A percentile compares a stretch with the other conserved stretches of the same genome.
These are phyloP conservation scores for Anguilla japonica DNA, from an alignment of 2,113 vertebrate species.

Conservation along the genomic window DNA sequence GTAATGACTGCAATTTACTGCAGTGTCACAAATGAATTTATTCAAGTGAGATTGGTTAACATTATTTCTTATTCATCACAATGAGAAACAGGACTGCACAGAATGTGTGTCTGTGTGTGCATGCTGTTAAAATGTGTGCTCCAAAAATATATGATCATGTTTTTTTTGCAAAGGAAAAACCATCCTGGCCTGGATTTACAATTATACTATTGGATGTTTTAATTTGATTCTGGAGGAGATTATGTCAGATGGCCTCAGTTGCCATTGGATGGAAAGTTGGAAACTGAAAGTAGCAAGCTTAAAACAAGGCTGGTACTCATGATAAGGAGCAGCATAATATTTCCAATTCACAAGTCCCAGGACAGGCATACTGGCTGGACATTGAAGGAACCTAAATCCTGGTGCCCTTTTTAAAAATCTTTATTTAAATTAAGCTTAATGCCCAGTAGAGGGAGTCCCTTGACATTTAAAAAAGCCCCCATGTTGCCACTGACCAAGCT, in stretches of 20 bases:
- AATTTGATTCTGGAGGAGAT: not conserved
- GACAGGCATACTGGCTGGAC: not conserved
- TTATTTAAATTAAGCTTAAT: not conserved
- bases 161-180: too few relatives aligned
- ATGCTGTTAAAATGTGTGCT: not conserved
- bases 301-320: not conserved
- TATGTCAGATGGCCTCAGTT: not conserved
- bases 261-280: not conserved
- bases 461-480: not conserved
- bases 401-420: not conserved
- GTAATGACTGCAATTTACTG: not conserved
- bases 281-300: not conserved
- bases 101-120: too few relatives aligned
- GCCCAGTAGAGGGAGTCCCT: not conserved
- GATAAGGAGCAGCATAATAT: not conserved
- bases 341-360: not conserved
- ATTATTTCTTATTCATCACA: too few relatives aligned
- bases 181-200: too few relatives aligned
- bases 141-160: too few relatives aligned
- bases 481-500: not conserved
- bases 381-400: not conserved
- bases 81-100: too few relatives aligned
- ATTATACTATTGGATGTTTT: not conserved
- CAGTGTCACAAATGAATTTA: too few relatives aligned
- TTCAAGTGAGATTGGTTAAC: too few relatives aligned